A percentile compares a stretch with the other conserved stretches of the same genome.
Evolutionary conservation across 2,888 invertebrate species (phyloP).

Genomic region (Polyommatus iphigenia): DNA sequence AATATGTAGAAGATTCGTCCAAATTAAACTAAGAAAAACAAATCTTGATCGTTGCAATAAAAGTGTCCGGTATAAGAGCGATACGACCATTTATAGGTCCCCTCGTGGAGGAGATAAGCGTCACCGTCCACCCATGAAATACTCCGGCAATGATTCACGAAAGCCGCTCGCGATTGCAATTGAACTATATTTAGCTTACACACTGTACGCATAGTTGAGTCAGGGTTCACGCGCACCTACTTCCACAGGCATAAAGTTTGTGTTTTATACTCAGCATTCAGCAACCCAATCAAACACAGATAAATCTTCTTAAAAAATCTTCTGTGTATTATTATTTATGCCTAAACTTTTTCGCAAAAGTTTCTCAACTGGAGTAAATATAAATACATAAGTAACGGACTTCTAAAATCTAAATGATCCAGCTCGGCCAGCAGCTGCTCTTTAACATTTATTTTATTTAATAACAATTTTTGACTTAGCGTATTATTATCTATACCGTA

Average conservation of each 20-base stretch:
- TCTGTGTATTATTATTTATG: not conserved
- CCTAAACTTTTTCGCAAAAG: not conserved
- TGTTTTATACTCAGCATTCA: not conserved
- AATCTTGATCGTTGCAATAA: constrained; percentile 1
- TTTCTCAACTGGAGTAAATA: not conserved
- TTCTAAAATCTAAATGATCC: too few relatives aligned
- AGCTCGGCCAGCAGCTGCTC: too few relatives aligned
- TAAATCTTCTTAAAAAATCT: too few relatives aligned
- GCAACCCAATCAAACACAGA: too few relatives aligned
- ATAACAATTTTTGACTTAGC: too few relatives aligned
- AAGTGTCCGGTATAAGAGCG: not conserved
- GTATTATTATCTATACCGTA: too few relatives aligned
- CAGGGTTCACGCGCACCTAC: constrained; percentile 31
- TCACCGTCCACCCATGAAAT: constrained; percentile 38
- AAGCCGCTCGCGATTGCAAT: constrained; percentile 40
- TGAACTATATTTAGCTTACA: constrained; percentile 41
- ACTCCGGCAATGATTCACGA: constrained; percentile 38
- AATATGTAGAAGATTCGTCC: not conserved
- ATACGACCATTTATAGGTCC: constrained; percentile 14
- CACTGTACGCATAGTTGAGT: constrained; percentile 37
- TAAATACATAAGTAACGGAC: not conserved
- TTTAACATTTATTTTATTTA: too few relatives aligned
- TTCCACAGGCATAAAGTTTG: constrained; percentile 17
- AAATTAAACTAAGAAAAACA: not conserved
- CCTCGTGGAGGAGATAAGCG: constrained; percentile 31